Conservation (phyloP, 2,113 vertebrate genomes). For the Rhineura floridana region DNA sequence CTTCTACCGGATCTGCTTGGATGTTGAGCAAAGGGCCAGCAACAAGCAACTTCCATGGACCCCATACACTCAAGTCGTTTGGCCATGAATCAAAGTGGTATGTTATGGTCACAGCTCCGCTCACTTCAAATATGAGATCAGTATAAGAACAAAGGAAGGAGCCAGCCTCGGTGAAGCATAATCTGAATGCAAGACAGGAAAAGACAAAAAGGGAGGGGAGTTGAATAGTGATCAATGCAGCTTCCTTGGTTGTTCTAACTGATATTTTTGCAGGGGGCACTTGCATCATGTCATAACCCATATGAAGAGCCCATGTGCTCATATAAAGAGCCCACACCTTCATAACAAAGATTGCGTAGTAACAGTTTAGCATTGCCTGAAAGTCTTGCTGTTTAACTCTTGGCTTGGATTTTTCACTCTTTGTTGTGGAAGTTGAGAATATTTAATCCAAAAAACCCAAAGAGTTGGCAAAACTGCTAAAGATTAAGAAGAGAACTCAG, state of each 20-base stretch:
- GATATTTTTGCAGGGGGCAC: background rate
- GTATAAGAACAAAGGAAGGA: constrained; percentile 7
- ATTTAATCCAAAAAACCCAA: no score
- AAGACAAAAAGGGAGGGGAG: background rate
- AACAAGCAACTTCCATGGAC: background rate
- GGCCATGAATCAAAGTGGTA: background rate
- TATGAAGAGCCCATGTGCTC: no score
- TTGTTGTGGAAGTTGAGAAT: no score
- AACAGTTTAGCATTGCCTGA: no score
- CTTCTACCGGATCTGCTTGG: background rate
- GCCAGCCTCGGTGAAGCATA: background rate
- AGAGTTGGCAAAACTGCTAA: no score
- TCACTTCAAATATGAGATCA: background rate
- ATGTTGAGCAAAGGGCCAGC: constrained; percentile 12
- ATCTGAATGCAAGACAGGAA: background rate
- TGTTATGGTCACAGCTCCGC: background rate
- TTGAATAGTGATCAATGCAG: background rate
- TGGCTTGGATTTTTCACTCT: no score
- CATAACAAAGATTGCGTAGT: no score
- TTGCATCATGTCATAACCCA: no score
- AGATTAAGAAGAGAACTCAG: no score
- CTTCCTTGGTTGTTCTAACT: background rate
- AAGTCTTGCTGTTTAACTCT: no score
- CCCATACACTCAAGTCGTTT: background rate
- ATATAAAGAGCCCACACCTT: no score